Base-by-base conservation (phyloP, 2,888 invertebrate genomes). In the Baccha elongata region DNA sequence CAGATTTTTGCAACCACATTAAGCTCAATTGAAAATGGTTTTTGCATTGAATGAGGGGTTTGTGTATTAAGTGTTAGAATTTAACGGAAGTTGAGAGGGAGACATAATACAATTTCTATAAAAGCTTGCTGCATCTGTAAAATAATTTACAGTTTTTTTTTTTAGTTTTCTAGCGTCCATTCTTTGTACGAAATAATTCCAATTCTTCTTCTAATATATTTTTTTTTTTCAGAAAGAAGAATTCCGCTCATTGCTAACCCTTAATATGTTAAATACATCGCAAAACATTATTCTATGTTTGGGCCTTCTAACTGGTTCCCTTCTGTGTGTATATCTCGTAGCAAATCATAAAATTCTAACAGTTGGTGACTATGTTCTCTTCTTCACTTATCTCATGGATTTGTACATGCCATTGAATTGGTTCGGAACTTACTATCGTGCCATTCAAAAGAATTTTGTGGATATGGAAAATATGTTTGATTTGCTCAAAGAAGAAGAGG, bases 401-500 rank as follows among this genome's bases (percentile, higher is more conserved):
- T 92, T 99, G 21, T 99, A 99, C 88, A 96, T 96, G 75, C 99
- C 99, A 0, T 92, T 99, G 60, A 99, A 99, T 92, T 99, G 97
- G 95, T 98, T 99, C 89, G 99, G 99, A 26, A 99, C 98, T 2
- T 99, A 98, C 88, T 99, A 99, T 89, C 95, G 99, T 88, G 96
- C 97, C 69, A 98, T 99, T 76, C 99, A 99, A 89, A 97, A 97
- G 92, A 97, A 98, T 88, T 99, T 99, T 88, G 95, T 99, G 15
- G 99, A 99, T 88, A 99, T 99, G 99, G 99, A 99, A 91, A 99
- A 99, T 90, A 99, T 99, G 99, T 98, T 99, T 89, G 98, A 99
- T 86, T 91, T 99, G 83, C 92, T 99, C 87, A 93, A 95, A 40
- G 97, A 97, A 87, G 94, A 96, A 48, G 94, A 95, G 65, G 98